Conservation (phyloP, 2,888 invertebrate genomes). For the Drosophila neoperkinsi region DNA sequence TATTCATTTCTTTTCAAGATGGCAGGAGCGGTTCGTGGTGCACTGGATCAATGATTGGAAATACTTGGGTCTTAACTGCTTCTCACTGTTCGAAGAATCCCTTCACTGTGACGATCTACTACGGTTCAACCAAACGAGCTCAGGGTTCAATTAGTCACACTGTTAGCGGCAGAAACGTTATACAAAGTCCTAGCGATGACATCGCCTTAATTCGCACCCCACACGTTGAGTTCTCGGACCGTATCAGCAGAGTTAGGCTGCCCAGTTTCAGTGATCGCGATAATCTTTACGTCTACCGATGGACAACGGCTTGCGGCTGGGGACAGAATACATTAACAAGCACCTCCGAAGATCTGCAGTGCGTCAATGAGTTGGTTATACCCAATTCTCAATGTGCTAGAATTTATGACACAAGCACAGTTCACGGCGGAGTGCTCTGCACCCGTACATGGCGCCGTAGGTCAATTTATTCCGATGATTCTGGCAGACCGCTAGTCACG, state of each 20-base stretch:
- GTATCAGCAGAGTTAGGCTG: constrained; percentile 17
- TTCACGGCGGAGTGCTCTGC: constrained; percentile 38
- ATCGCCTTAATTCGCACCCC: constrained; percentile 58
- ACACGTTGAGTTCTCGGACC: constrained; percentile 15
- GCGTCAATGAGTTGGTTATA: constrained; percentile 63
- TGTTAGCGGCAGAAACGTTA: constrained; percentile 42
- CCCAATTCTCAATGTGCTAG: constrained; percentile 81
- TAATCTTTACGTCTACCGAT: constrained; percentile 18
- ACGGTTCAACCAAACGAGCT: constrained; percentile 64
- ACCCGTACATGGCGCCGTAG: constrained; percentile 25
- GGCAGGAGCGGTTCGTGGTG: constrained; percentile 22
- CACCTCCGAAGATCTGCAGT: constrained; percentile 67
- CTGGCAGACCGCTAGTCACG: constrained; percentile 39
- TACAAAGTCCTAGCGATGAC: constrained; percentile 46
- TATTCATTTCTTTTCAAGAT: constrained; percentile 34
- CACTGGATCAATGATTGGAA: constrained; percentile 44
- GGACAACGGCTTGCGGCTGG: constrained; percentile 47
- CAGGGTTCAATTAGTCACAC: constrained; percentile 43
- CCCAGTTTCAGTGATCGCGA: constrained; percentile 20
- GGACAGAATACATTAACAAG: constrained; percentile 39
- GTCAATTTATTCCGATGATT: constrained; percentile 42
- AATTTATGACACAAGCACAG: constrained; percentile 70
- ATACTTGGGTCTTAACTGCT: constrained; percentile 44
- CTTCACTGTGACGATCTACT: constrained; percentile 55
- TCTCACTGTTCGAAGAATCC: constrained; percentile 31